A percentile compares a stretch with the other conserved stretches of the same genome.
Conservation (phyloP, 2,113 vertebrate genomes). For the Petromus typicus region DNA sequence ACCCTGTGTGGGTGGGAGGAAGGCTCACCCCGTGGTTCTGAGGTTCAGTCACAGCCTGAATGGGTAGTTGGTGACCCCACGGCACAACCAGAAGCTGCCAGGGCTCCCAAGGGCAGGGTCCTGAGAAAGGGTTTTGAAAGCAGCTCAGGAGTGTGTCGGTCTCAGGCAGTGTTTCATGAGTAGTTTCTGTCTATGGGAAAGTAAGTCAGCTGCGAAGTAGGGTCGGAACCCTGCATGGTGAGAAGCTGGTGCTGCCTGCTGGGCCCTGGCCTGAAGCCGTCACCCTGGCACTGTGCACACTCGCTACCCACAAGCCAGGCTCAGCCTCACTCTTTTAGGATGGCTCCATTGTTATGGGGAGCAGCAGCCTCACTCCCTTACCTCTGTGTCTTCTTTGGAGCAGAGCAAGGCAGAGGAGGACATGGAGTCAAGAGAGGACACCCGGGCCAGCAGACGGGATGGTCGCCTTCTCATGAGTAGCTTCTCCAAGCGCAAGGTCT, state of each 20-base stretch:
- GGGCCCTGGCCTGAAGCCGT: fast-evolving
- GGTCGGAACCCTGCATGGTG: fast-evolving
- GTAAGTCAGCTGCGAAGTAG: neutral
- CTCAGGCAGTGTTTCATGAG: fast-evolving
- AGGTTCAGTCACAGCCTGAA: fast-evolving
- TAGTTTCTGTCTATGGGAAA: neutral
- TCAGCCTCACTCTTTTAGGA: neutral
- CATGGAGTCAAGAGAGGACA: constrained; percentile 89
- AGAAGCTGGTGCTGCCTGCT: neutral
- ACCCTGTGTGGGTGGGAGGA: fast-evolving
- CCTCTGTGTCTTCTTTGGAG: neutral
- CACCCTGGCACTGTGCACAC: no score
- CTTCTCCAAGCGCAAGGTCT: constrained; percentile 96
- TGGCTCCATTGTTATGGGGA: neutral
- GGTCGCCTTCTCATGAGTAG: constrained; percentile 90
- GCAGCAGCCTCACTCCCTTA: neutral
- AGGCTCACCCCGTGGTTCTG: neutral
- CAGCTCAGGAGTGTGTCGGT: neutral
- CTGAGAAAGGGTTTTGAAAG: neutral
- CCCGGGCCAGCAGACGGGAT: constrained; percentile 86
- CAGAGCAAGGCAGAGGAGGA: constrained; percentile 93
- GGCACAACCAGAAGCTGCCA: neutral
- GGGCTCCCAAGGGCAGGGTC: neutral
- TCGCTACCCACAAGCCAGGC: neutral
- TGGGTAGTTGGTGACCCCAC: no score